Evolutionary conservation across 1,140 invertebrate species (phyloP), one percentile per base, ranked within the genome.

Genomic region (Metaphire vulgaris): DNA sequence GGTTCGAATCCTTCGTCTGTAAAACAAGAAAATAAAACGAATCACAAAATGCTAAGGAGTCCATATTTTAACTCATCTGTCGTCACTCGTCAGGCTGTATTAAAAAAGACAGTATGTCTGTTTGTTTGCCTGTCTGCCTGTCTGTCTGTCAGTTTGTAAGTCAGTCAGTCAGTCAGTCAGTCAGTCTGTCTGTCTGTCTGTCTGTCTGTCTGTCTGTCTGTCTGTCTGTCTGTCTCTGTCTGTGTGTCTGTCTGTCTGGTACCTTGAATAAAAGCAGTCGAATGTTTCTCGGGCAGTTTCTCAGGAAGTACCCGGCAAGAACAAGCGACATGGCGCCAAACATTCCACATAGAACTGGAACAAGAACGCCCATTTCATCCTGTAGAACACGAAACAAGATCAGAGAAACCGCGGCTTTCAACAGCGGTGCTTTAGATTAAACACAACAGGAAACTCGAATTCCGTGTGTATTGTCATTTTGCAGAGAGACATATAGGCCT

Each of bases 201-300:
- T 70, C 69, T 70, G n/a, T 70, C 69, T 70, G n/a, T 70, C 69
- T 70, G n/a, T 70, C 69, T 70, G 29, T 70, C 69, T 70, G 29
- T 70, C 69, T 70, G 29, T 70, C 69, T 70, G 29, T 70, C 69
- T 70, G 29, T 70, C 69, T 70, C 69, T 70, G n/a, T 70, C 69
- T 70, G n/a, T 70, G n/a, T 70, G n/a, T 70, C 69, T 70, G 16
- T 70, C 69, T 70, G n/a, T 70, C 69, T 70, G 21, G 21, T 56
- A 56, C 41, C 41, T 12, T 56, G 6, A 6, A 12, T 56, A 21
- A 6, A 12, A 56, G 21, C 6, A 6, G 41, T 56, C 41, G 41
- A 56, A 56, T 56, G 41, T 56, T 56, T 6, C 21, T 56, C 41
- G 41, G 41, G 41, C 41, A 56, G 41, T 56, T 56, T 21, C 41